Percentiles rank a stretch among this genome's conserved stretches.
Conservation (phyloP, 2,113 vertebrate species). For the Taurulus bubalis region DNA sequence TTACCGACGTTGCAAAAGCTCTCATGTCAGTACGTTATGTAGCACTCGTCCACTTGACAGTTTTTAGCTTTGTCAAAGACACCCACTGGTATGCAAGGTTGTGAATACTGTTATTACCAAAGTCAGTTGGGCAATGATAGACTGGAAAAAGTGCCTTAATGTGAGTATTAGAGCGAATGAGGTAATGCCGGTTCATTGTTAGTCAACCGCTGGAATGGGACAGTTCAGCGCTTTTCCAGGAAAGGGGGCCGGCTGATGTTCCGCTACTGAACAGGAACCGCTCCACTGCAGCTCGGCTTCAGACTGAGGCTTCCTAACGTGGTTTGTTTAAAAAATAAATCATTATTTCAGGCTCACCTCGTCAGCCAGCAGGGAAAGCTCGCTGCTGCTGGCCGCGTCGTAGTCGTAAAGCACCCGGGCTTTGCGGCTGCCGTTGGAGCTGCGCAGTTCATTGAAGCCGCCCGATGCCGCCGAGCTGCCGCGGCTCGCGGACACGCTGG, state of each 20-base stretch:
- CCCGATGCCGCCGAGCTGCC: constrained; percentile 78
- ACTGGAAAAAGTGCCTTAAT: constrained; percentile 22
- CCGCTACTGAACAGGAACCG: constrained; percentile 9
- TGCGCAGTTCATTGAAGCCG: constrained; percentile 89
- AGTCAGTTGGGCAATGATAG: neutral
- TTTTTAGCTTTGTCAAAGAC: neutral
- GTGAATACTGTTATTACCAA: constrained; percentile 1
- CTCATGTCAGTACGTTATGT: neutral
- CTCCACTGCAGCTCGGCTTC: neutral
- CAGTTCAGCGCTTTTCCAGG: constrained; percentile 19
- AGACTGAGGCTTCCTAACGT: neutral
- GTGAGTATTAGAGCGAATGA: constrained; percentile 20
- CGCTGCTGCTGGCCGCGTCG: constrained; percentile 95
- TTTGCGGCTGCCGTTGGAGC: constrained; percentile 90
- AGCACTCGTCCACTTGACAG: neutral
- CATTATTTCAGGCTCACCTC: constrained; percentile 84
- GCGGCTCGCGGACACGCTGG: constrained; percentile 82
- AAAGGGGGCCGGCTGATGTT: constrained; percentile 28
- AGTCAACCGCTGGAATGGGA: constrained; percentile 19
- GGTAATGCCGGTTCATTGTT: constrained; percentile 31
- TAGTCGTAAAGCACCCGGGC: constrained; percentile 98
- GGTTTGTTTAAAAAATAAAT: neutral
- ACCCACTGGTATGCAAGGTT: neutral
- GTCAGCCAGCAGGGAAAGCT: constrained; percentile 96
- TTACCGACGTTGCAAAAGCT: neutral